phyloP scores from a whole-genome alignment of 2,888 invertebrate genomes.

The Miltochrista miniata region DNA sequence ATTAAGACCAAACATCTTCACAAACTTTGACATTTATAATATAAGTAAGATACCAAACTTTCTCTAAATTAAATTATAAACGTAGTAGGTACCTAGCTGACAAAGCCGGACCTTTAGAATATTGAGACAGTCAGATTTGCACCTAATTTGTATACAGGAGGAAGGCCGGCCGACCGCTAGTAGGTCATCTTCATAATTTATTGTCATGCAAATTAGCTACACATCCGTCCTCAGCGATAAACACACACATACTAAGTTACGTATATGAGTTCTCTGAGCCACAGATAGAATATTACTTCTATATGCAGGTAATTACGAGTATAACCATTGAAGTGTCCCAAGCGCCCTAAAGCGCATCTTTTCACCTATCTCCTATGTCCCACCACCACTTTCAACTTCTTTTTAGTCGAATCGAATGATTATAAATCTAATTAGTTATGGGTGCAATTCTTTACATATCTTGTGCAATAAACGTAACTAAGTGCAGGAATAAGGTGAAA shows the following conservation, averaged over 20 bases:
- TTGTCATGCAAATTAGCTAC: constrained; percentile 57
- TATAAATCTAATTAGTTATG: too few species aligned
- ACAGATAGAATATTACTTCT: neutral
- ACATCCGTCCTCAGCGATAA: constrained; percentile 47
- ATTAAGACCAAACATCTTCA: too few species aligned
- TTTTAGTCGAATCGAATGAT: too few species aligned
- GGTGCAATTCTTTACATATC: too few species aligned
- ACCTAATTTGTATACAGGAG: constrained; percentile 61
- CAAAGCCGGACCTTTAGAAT: constrained; percentile 17
- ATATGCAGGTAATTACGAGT: too few species aligned
- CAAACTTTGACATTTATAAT: neutral
- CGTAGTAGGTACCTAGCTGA: constrained; percentile 6
- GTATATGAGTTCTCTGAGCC: neutral
- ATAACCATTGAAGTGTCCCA: too few species aligned
- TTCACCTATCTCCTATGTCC: too few species aligned
- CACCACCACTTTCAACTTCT: too few species aligned
- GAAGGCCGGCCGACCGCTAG: constrained; percentile 53
- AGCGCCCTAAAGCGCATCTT: too few species aligned
- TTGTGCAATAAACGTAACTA: too few species aligned
- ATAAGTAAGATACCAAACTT: too few species aligned
- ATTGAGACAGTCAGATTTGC: constrained; percentile 43
- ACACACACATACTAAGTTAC: constrained; percentile 15
- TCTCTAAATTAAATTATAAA: neutral
- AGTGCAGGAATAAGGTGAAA: too few species aligned
- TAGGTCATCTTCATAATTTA: constrained; percentile 64